These are phyloP conservation scores for Lichenostomus cassidix DNA, from an alignment of 2,113 vertebrate species.

Conservation along the genomic window DNA sequence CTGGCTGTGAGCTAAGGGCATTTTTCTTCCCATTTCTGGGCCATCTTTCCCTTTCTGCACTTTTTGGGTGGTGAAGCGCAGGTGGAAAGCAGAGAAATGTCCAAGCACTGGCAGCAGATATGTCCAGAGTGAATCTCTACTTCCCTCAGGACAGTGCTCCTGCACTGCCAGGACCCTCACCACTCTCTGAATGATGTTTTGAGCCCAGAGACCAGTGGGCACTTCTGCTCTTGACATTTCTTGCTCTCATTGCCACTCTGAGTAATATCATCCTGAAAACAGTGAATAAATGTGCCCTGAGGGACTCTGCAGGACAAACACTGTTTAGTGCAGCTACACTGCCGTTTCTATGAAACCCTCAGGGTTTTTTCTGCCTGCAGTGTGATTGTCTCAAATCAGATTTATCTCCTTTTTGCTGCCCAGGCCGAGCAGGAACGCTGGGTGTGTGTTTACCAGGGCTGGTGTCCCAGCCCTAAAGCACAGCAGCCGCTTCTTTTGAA, in stretches of 20 bases:
- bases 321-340: not conserved
- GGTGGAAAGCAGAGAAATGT: not conserved
- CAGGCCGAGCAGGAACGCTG: conserved; percentile 30
- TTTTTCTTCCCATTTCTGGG: not conserved
- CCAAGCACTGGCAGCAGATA: not conserved
- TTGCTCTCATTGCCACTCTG: not conserved
- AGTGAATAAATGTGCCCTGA: not conserved
- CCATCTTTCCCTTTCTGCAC: not conserved
- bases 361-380: not conserved
- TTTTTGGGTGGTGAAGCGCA: not conserved
- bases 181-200: not conserved
- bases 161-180: not conserved
- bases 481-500: conserved; percentile 63
- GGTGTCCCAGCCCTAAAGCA: conserved; percentile 50
- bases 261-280: not conserved
- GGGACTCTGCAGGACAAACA: not conserved
- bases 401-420: conserved; percentile 36
- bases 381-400: conserved; percentile 11
- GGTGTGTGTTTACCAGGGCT: conserved; percentile 41
- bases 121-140: not conserved
- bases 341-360: not conserved
- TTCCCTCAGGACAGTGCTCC: not conserved
- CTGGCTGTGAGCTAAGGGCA: not conserved
- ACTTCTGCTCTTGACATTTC: not conserved
- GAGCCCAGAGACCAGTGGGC: not conserved